These are phyloP conservation scores for Autographa gamma DNA, from an alignment of 2,888 invertebrate species.

Conservation along the genomic window DNA sequence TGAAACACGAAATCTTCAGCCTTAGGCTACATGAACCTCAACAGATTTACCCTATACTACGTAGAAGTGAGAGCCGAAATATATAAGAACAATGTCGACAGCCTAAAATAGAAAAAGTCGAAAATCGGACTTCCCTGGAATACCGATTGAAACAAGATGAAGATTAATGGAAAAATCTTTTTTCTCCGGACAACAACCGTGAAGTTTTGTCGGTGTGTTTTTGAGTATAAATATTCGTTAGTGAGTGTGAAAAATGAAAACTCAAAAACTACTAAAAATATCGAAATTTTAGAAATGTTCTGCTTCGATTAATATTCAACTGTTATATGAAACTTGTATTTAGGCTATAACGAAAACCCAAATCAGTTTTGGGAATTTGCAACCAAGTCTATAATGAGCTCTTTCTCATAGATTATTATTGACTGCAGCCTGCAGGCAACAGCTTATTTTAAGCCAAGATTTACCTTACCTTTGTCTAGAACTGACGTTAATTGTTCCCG, in stretches of 20 bases:
- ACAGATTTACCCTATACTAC: neutral
- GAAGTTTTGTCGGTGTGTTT: neutral
- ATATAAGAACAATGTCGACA: neutral
- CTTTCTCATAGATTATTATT: neutral
- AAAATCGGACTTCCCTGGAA: neutral
- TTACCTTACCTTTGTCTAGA: neutral
- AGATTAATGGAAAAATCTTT: conserved; percentile 7
- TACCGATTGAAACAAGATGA: conserved; percentile 8
- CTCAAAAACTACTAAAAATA: too few species aligned
- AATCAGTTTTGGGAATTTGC: neutral
- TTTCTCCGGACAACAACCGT: neutral
- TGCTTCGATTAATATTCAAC: too few species aligned
- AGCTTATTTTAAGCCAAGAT: neutral
- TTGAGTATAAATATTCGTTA: neutral
- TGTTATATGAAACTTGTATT: too few species aligned
- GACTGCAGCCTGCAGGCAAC: neutral
- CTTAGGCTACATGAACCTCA: neutral
- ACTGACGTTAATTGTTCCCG: neutral
- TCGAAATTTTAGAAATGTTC: too few species aligned
- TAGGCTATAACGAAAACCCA: neutral
- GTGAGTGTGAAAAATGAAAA: too few species aligned
- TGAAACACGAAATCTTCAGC: neutral
- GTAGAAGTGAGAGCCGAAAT: neutral
- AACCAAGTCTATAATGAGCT: neutral
- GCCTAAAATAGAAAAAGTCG: neutral